Percentiles rank a stretch among this genome's conserved stretches.
Evolutionary conservation across 2,888 invertebrate species (phyloP).

Genomic region (Drosophila putrida): DNA sequence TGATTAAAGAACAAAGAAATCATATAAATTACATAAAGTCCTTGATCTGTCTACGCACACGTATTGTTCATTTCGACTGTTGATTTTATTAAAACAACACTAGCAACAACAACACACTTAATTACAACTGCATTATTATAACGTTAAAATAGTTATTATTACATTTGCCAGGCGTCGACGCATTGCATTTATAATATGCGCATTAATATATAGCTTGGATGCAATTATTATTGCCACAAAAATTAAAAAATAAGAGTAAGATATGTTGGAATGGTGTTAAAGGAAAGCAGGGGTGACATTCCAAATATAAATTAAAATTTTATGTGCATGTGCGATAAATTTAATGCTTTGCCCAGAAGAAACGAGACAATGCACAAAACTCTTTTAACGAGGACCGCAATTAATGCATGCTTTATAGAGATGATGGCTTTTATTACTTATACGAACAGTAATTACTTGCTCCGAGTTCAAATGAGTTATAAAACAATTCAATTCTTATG

Average conservation of each 20-base stretch:
- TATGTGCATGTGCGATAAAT: conserved; percentile 66
- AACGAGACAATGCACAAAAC: conserved; percentile 34
- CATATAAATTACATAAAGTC: conserved; percentile 43
- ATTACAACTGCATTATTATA: conserved; percentile 75
- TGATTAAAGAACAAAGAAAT: conserved; percentile 48
- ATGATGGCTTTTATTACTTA: conserved; percentile 38
- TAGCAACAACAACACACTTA: conserved; percentile 56
- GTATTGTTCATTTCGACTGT: conserved; percentile 58
- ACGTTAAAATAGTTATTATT: conserved; percentile 72
- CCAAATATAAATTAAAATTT: conserved; percentile 74
- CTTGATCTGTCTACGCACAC: conserved; percentile 34
- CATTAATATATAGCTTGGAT: conserved; percentile 67
- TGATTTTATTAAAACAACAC: conserved; percentile 63
- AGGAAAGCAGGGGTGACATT: conserved; percentile 20
- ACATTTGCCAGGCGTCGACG: conserved; percentile 54
- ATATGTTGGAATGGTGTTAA: background rate
- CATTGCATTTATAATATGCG: conserved; percentile 63
- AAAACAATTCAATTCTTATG: background rate
- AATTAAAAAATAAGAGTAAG: conserved; percentile 19
- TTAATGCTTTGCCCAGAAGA: conserved; percentile 57
- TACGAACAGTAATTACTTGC: conserved; percentile 46
- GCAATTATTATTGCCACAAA: conserved; percentile 54
- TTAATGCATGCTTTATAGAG: conserved; percentile 59
- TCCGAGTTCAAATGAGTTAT: conserved; percentile 3
- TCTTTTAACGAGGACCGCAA: conserved; percentile 60